Evolutionary conservation across 2,113 vertebrate species (phyloP), one percentile per base, ranked within the genome.

Genomic region (Dicentrarchus labrax): DNA sequence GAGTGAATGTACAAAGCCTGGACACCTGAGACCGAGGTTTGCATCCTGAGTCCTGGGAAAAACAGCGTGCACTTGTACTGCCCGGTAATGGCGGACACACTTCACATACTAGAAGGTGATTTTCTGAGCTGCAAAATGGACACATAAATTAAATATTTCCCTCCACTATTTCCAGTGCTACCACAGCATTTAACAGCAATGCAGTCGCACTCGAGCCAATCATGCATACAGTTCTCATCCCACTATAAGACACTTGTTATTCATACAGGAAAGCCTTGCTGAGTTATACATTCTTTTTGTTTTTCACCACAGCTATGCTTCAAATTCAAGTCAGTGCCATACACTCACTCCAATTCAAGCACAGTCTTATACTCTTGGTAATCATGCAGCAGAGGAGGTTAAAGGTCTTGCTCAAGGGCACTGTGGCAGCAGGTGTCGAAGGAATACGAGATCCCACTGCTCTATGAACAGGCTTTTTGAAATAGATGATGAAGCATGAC

Each of bases 341-440:
- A 48, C 47, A 50, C 53, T 73, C 50, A n/a, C 41, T 77, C 65
- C 68, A 67, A 74, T 62, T 72, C 48, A 38, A 59, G 30, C 7
- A 0, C 47, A 17, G 12, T 59, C 22, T 57, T 51, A 50, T n/a
- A 15, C 66, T 62, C 38, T 59, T 53, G 45, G 48, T 62, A 48
- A 72, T 82, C 62, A 61, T 15, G 15, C 69, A 41, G 41, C 56
- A 56, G 57, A 57, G 30, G 24, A 41, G 68, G 83, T 78, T 78
- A 53, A 83, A 87, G 86, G 89, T 74, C 83, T 47, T 72, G 67
- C 87, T 87, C 82, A 90, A 89, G 89, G 86, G 86, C 78, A 79
- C 43, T 12, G 69, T 76, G 50, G 57, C 66, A 79, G 74, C 39
- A 19, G 59, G 7, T 70, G 76, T 75, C 22, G 2, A 4, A 11